Evolutionary conservation across 2,797 vertebrate genomes (phyloP).

Genomic region (Molossus alvarezi): DNA sequence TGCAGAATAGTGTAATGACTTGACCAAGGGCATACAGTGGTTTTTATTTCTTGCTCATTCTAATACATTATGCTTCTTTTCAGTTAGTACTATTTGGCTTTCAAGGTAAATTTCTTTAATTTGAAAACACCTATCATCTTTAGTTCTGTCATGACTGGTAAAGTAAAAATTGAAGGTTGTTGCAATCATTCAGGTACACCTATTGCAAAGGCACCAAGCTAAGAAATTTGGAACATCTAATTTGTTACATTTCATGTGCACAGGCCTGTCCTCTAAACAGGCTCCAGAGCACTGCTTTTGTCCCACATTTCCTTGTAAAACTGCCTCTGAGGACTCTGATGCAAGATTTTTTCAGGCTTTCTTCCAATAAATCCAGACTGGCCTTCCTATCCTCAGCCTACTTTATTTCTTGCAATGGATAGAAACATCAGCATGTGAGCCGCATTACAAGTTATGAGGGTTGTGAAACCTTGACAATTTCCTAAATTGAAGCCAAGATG

Average conservation of each 20-base stretch:
- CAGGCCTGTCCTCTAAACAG: background rate
- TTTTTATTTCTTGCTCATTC: background rate
- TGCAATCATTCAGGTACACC: background rate
- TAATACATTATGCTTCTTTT: background rate
- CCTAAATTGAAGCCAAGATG: constrained; percentile 50
- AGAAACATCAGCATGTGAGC: constrained; percentile 7
- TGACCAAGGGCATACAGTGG: background rate
- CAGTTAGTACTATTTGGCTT: constrained; percentile 22
- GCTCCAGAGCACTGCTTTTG: background rate
- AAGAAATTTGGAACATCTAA: background rate
- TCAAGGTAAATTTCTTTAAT: constrained; percentile 43
- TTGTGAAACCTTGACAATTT: constrained; percentile 53
- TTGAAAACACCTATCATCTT: background rate
- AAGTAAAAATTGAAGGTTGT: background rate
- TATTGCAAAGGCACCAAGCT: background rate
- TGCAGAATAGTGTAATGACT: background rate
- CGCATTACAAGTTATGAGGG: background rate
- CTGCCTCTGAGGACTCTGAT: background rate
- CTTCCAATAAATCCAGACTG: background rate
- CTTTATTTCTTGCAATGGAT: constrained; percentile 18
- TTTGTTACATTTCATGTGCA: constrained; percentile 1
- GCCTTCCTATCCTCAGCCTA: background rate
- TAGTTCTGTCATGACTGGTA: background rate
- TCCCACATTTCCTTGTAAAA: background rate
- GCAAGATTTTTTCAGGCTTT: background rate